Percentiles rank a stretch among this genome's conserved stretches.
phyloP scores from a whole-genome alignment of 2,888 invertebrate genomes.

The Ceriagrion tenellum region DNA sequence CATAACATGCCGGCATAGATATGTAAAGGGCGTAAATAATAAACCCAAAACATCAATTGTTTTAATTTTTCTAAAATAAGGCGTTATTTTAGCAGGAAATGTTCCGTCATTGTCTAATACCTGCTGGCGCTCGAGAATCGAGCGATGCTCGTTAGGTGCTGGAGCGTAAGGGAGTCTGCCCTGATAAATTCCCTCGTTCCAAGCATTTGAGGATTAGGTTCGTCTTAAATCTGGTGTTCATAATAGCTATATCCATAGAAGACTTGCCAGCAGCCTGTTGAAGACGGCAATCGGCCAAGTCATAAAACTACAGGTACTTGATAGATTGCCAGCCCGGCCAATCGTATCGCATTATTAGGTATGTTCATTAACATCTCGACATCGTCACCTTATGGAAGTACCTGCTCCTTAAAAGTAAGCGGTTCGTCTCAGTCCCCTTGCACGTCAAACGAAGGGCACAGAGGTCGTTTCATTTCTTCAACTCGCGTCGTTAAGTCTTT shows the following conservation, averaged over 20 bases:
- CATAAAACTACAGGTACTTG: conserved; percentile 68
- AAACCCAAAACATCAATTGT: no score
- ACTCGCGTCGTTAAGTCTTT: not conserved
- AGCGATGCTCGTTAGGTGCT: not conserved
- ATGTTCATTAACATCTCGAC: conserved; percentile 44
- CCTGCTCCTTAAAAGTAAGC: not conserved
- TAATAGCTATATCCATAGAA: conserved; percentile 63
- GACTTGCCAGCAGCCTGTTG: conserved; percentile 66
- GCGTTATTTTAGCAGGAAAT: no score
- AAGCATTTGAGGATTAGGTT: conserved; percentile 31
- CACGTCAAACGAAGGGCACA: not conserved
- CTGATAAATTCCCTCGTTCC: not conserved
- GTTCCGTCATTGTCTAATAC: no score
- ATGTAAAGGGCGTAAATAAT: no score
- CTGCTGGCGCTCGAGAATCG: not conserved
- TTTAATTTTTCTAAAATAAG: no score
- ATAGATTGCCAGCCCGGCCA: conserved; percentile 58
- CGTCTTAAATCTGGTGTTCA: conserved; percentile 57
- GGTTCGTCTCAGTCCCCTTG: not conserved
- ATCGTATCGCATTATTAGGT: conserved; percentile 59
- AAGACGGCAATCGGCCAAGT: conserved; percentile 57
- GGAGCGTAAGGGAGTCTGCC: no score
- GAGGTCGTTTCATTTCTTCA: not conserved
- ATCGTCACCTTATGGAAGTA: not conserved
- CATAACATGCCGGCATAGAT: no score